A percentile compares a stretch with the other conserved stretches of the same genome.
phyloP scores from a whole-genome alignment of 1,140 invertebrate species.

The Trinorchestia longiramus region DNA sequence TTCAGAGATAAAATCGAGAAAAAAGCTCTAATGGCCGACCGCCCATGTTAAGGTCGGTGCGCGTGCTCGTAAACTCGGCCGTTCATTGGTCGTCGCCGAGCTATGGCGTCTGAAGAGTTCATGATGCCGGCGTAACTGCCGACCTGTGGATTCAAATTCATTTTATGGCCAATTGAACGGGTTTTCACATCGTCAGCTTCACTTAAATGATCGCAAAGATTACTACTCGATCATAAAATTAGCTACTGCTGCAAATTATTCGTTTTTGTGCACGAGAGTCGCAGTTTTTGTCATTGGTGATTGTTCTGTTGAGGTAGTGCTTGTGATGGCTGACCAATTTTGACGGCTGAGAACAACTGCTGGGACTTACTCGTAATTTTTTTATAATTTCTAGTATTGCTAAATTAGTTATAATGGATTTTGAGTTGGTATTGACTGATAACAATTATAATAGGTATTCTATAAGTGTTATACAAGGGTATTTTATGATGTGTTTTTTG shows the following conservation, averaged over 20 bases:
- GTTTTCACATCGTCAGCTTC: neutral
- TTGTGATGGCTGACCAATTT: neutral
- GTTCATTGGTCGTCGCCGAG: slow-evolving; percentile 35
- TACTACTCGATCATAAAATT: neutral
- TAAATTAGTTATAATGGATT: too few relatives aligned
- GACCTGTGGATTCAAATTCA: slow-evolving; percentile 51
- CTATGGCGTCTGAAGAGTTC: slow-evolving; percentile 1
- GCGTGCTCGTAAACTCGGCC: slow-evolving; percentile 49
- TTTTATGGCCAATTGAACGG: slow-evolving; percentile 27
- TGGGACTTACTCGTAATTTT: neutral
- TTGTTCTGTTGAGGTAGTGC: neutral
- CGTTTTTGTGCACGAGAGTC: neutral
- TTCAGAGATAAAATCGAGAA: slow-evolving; percentile 32
- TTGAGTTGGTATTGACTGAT: too few relatives aligned
- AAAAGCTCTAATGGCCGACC: slow-evolving; percentile 30
- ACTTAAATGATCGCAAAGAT: neutral
- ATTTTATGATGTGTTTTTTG: too few relatives aligned
- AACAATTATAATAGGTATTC: too few relatives aligned
- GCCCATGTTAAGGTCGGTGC: slow-evolving; percentile 27
- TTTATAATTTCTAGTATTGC: neutral
- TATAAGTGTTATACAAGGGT: too few relatives aligned
- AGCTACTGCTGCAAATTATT: neutral
- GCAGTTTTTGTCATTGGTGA: neutral
- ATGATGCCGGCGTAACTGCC: slow-evolving; percentile 24
- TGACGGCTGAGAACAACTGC: neutral